Base-by-base conservation (phyloP, 2,113 vertebrate species). In the Micronycteris hirsuta region DNA sequence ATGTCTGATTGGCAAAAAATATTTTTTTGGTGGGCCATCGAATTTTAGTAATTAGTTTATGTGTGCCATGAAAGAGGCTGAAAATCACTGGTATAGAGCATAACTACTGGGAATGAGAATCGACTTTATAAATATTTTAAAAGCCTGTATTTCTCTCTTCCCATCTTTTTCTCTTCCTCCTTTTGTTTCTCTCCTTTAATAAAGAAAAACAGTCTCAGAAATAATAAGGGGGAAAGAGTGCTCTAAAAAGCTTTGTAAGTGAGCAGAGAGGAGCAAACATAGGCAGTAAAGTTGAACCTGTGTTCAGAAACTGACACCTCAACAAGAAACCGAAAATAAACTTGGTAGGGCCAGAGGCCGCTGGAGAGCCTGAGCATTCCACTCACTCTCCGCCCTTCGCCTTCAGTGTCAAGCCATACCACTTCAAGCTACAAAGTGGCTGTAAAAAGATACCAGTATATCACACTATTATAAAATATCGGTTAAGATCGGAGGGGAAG, bases 321-420 rank as follows among this genome's bases (percentile, higher is more conserved):
- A 89, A 77, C 17, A 83, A 92, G 33, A 93, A 82, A 73, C 14
- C 89, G 47, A 89, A 92, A 86, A 91, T 58, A 82, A 88, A 87
- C 38, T 49, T 91, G 65, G 67, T 26, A 95, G 73, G n/a, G 45
- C 38, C 56, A 86, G 70, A 78, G 26, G 61, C 31, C 77, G 47
- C 63, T 68, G 1, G 47, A 74, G 33, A 61, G 24, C 19, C 56
- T 22, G 43, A 22, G 5, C 74, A 92, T 82, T 76, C 17, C 3
- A 94, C 17, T 78, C 4, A 22, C 22, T 96, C 19, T 86, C n/a
- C 16, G 71, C 47, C 61, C 19, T 61, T 92, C 33, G 41, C 26
- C 36, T 31, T 70, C 65, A 45, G 16, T 10, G 0, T 52, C 78
- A 78, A 85, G 76, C 28, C 56, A 70, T 0, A 94, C 73, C 41